phyloP scores from a whole-genome alignment of 1,140 invertebrate species.

The Samia ricini region DNA sequence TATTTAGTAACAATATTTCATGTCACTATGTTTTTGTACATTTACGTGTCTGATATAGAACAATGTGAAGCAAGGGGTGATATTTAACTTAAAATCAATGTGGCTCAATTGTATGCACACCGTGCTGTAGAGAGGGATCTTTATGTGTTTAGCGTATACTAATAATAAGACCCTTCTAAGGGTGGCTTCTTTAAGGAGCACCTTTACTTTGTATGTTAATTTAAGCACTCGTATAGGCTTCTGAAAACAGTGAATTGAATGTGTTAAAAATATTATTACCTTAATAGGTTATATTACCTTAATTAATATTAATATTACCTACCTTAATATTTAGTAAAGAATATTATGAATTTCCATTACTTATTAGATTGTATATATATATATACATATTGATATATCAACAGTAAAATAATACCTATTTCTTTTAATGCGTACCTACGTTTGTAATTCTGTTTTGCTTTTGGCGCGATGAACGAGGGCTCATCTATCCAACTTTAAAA shows the following conservation, averaged over 20 bases:
- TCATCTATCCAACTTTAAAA: too few species aligned
- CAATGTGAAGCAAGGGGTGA: constrained; percentile 57
- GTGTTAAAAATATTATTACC: constrained; percentile 52
- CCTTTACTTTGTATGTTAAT: constrained; percentile 65
- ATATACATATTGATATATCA: too few species aligned
- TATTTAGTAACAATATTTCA: constrained; percentile 57
- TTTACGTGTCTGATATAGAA: constrained; percentile 47
- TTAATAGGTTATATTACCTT: constrained; percentile 26
- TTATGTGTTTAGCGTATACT: constrained; percentile 68
- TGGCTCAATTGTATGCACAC: constrained; percentile 61
- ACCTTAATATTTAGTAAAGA: too few species aligned
- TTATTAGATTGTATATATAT: too few species aligned
- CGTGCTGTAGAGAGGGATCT: constrained; percentile 40
- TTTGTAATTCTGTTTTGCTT: too few species aligned
- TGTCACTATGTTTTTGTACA: constrained; percentile 58
- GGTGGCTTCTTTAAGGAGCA: constrained; percentile 51
- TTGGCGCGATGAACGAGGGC: too few species aligned
- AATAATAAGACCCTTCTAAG: constrained; percentile 60
- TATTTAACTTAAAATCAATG: constrained; percentile 68
- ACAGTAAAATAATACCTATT: too few species aligned
- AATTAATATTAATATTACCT: too few species aligned
- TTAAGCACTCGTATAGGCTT: constrained; percentile 61
- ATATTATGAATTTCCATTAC: too few species aligned
- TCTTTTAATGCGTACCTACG: too few species aligned
- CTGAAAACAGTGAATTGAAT: constrained; percentile 50